Percentiles rank a stretch among this genome's conserved stretches.
Conservation (phyloP, 2,888 invertebrate genomes). For the Adelphocoris suturalis region DNA sequence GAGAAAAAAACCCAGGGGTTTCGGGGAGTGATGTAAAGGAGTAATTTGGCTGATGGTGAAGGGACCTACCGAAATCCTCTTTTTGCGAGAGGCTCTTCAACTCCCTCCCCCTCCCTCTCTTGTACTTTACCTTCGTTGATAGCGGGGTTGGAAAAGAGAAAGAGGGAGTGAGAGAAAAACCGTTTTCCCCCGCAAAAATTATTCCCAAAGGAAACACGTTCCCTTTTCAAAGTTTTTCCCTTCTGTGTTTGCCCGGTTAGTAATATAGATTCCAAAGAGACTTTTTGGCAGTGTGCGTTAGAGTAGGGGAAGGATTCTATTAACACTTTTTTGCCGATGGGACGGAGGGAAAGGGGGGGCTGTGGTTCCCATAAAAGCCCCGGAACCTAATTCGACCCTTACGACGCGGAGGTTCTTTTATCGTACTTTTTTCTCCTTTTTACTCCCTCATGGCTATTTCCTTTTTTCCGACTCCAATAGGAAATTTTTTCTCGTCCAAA, state of each 20-base stretch:
- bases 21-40: slow-evolving; percentile 27
- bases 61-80: slow-evolving; percentile 2
- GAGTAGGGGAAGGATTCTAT: neutral
- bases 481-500: neutral
- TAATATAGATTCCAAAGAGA: slow-evolving; percentile 39
- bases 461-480: slow-evolving; percentile 18
- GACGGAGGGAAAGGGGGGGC: neutral
- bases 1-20: neutral
- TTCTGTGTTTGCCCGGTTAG: slow-evolving; percentile 17
- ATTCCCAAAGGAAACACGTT: slow-evolving; percentile 3
- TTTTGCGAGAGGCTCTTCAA: neutral
- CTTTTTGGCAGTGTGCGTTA: neutral
- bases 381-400: slow-evolving; percentile 24
- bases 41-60: slow-evolving; percentile 39
- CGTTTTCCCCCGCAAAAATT: slow-evolving; percentile 27
- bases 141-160: neutral
- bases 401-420: neutral
- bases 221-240: slow-evolving; percentile 4
- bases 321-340: neutral
- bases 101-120: neutral
- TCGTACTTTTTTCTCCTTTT: neutral
- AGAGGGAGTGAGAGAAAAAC: neutral
- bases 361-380: slow-evolving; percentile 36
- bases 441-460: neutral
- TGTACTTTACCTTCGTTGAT: neutral